Conservation (phyloP, 2,888 invertebrate species). For the Parnassius mnemosyne region DNA sequence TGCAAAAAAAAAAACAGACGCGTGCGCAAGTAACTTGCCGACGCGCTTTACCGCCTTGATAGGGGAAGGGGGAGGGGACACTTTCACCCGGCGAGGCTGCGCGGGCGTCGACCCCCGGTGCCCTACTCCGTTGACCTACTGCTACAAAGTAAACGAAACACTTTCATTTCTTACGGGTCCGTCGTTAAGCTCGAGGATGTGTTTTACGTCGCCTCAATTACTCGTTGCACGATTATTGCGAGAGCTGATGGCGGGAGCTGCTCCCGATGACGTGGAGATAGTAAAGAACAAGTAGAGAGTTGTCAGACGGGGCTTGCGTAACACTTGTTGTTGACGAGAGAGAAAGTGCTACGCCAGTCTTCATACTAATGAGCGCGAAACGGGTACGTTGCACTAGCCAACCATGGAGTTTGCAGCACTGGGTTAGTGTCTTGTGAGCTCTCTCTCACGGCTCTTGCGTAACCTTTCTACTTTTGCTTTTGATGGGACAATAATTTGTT, state of each 20-base stretch:
- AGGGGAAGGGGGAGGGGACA: constrained; percentile 58
- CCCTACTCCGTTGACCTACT: constrained; percentile 78
- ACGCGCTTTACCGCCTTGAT: constrained; percentile 56
- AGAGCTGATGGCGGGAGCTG: constrained; percentile 35
- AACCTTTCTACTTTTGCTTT: constrained; percentile 57
- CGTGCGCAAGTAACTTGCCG: constrained; percentile 64
- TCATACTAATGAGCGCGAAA: constrained; percentile 74
- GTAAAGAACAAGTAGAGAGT: constrained; percentile 59
- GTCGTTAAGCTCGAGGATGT: constrained; percentile 71
- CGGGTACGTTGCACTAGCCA: constrained; percentile 57
- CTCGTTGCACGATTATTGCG: constrained; percentile 48
- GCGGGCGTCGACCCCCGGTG: constrained; percentile 77
- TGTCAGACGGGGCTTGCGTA: constrained; percentile 61
- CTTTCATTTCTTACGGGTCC: constrained; percentile 73
- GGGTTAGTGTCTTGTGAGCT: constrained; percentile 66
- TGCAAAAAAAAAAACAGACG: constrained; percentile 70
- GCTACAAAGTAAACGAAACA: constrained; percentile 71
- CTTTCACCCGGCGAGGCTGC: constrained; percentile 79
- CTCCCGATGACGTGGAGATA: constrained; percentile 47
- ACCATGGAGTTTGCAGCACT: constrained; percentile 55
- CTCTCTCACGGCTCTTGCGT: constrained; percentile 57
- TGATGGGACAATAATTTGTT: constrained; percentile 41
- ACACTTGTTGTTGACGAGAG: constrained; percentile 73
- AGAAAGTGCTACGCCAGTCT: constrained; percentile 75
- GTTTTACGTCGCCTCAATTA: constrained; percentile 46